Base-by-base conservation (phyloP, 1,140 invertebrate genomes). In the Nixonia krombeini region DNA sequence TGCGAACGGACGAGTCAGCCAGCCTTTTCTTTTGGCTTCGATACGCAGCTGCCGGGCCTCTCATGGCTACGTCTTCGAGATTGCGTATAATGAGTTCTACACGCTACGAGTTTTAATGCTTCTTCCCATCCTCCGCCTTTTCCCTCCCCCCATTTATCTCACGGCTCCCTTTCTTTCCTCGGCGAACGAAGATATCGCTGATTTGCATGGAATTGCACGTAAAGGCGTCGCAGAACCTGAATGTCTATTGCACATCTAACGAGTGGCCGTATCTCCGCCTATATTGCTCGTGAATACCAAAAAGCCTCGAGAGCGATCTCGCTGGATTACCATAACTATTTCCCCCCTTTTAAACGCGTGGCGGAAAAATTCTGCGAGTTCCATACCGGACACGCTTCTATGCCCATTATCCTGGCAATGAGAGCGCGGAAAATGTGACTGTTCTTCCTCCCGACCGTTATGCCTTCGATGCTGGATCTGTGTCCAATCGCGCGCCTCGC, bases 71-170 rank as follows among this genome's bases (percentile, higher is more conserved):
- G 62, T 50, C 68, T 51, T 71, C 59, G 58, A 46, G 53, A 71
- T 66, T 71, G 50, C 63, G 55, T 50, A 53, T 67, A 71, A 67
- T 71, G 69, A 71, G 63, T 71, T 71, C 49, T 61, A 59, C 58
- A 64, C 58, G 58, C 64, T 58, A 53, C 16, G 42, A 45, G 9
- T 15, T 45, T 46, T 38, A 38, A 40, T 33, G 23, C 51, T 35
- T 38, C 13, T 51, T 49, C 59, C 55, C 50, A 59, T 66, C 63
- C 40, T 18, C 35, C 41, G 31, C 51, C 31, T 40, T 46, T 46
- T 16, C 35, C 17, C 16, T 6, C 31, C 18, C 8, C 9, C 5
- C n/a, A n/a, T 66, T 59, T 55, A 59, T 66, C 63, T 45, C 13
- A 44, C 41, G 31, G 38, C 33, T 13, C 51, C 31, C 44, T 46